Base-by-base conservation (phyloP, 1,140 invertebrate species). In the Onthophagus taurus region DNA sequence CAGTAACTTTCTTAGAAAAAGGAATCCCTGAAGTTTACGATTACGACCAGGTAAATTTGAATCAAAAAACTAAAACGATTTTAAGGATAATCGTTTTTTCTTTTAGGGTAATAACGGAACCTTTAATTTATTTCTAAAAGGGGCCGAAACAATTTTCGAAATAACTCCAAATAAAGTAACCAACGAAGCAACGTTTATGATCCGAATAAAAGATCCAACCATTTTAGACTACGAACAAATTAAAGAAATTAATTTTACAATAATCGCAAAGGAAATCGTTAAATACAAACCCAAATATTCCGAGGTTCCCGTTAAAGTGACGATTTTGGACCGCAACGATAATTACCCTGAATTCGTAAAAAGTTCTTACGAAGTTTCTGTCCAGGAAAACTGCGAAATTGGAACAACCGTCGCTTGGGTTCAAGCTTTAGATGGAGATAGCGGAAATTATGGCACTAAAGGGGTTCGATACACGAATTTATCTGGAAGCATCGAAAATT, bases 251-350 rank as follows among this genome's bases (percentile, higher is more conserved):
- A 90, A 90, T 65, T 89, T 91, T 55, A 87, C 83, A 44, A 68
- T 95, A 31, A 72, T 90, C 23, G 90, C 90, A 9, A 80, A 82
- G 63, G 90, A 94, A 74, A 74, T 81, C 37, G 82, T 84, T 45
- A 68, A 78, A 49, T 67, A 70, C 48, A 72, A 77, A 33, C 78
- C 83, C 4, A 85, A 87, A 65, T 78, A 79, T 57, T 72, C 68
- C 60, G 72, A 65, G 54, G 89, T 89, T 1, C 80, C 85, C 26
- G 81, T 97, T 2, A 85, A 78, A 8, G 80, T 96, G 31, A 76
- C 82, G 49, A 81, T 97, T 55, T 73, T 82, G 48, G 93, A 97
- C 69, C 80, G 87, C 60, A 96, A 97, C 59, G 93, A 97, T 61
- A 95, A 96, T 65, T 85, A 86, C 60, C 93, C 92, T 0, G 81